A percentile compares a stretch with the other conserved stretches of the same genome.
phyloP scores from a whole-genome alignment of 2,888 invertebrate species.

The Microctonus brassicae region DNA sequence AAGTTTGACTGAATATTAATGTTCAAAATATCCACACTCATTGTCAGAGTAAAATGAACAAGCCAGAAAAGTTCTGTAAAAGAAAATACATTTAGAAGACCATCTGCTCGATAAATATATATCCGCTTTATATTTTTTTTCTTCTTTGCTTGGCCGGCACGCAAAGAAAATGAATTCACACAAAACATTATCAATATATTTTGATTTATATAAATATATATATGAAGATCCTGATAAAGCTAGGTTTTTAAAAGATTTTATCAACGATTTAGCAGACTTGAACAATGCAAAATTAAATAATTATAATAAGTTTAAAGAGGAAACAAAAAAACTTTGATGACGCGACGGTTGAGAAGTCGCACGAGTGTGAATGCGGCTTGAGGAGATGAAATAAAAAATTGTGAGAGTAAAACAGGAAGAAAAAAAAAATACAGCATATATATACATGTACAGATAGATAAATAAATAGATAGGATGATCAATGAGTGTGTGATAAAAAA shows the following conservation, averaged over 20 bases:
- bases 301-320: too few species aligned
- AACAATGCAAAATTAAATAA: too few species aligned
- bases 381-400: background rate
- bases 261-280: too few species aligned
- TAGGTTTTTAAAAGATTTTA: too few species aligned
- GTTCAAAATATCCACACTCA: too few species aligned
- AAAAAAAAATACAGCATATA: background rate
- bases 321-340: conserved; percentile 18
- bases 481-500: background rate
- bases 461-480: background rate
- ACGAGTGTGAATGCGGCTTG: conserved; percentile 30
- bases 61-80: background rate
- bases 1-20: too few species aligned
- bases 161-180: background rate
- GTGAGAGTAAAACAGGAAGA: too few species aligned
- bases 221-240: too few species aligned
- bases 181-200: background rate
- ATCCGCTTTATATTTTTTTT: background rate
- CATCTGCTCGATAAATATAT: background rate
- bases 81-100: background rate
- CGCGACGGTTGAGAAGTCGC: conserved; percentile 15
- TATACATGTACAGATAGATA: background rate
- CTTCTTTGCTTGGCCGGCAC: background rate
- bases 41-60: background rate
- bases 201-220: too few species aligned